phyloP scores from a whole-genome alignment of 2,888 invertebrate species.

The Pachycephus smyrnensis region DNA sequence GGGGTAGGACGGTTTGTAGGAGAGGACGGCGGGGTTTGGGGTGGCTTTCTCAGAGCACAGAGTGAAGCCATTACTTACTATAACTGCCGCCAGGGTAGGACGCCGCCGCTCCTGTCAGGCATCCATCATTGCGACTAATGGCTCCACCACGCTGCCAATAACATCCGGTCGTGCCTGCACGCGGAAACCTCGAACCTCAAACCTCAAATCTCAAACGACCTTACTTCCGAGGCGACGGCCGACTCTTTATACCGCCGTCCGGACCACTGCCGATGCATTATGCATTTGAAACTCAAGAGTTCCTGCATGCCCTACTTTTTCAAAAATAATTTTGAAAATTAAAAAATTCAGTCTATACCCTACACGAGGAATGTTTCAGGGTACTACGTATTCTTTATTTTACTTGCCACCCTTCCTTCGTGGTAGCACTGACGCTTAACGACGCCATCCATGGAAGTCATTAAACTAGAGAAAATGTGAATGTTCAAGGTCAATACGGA shows the following conservation, averaged over 20 bases:
- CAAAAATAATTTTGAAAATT: no score
- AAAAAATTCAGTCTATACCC: no score
- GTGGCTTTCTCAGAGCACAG: slow-evolving; percentile 62
- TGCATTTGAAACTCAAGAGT: neutral
- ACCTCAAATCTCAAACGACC: slow-evolving; percentile 4
- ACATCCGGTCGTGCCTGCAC: slow-evolving; percentile 59
- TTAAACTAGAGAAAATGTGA: no score
- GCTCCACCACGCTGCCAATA: slow-evolving; percentile 66
- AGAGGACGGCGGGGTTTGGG: slow-evolving; percentile 38
- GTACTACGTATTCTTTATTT: no score
- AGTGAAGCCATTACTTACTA: slow-evolving; percentile 66
- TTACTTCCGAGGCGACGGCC: slow-evolving; percentile 24
- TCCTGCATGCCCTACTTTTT: no score
- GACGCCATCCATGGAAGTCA: no score
- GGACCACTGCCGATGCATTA: neutral
- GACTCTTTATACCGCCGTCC: slow-evolving; percentile 22
- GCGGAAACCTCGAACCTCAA: slow-evolving; percentile 38
- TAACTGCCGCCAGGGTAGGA: slow-evolving; percentile 63
- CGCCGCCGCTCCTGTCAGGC: slow-evolving; percentile 63
- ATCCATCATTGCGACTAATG: slow-evolving; percentile 67
- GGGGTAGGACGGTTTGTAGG: slow-evolving; percentile 18
- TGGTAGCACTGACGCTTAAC: no score
- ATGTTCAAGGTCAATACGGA: no score
- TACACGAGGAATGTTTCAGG: no score
- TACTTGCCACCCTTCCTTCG: no score